These are phyloP conservation scores for Fissipunctia ypsillon DNA, from an alignment of 2,888 invertebrate species.

Conservation along the genomic window DNA sequence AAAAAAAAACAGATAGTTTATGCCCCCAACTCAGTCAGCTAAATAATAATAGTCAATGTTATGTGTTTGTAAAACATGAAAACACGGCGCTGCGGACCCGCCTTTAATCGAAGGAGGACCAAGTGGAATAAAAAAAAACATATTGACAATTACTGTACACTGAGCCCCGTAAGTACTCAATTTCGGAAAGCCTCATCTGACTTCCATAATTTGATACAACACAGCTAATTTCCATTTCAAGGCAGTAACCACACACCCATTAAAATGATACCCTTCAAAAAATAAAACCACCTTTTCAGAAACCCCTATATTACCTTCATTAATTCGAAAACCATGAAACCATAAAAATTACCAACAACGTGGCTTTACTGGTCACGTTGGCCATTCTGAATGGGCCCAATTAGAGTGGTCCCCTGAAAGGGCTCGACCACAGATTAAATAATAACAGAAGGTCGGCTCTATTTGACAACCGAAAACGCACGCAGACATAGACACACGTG, in stretches of 20 bases:
- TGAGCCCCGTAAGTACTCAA: background rate
- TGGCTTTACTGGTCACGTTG: slow-evolving; percentile 74
- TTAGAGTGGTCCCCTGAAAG: slow-evolving; percentile 72
- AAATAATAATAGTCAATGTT: no score
- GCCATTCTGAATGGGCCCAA: slow-evolving; percentile 81
- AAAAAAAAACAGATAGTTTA: no score
- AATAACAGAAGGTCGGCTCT: slow-evolving; percentile 1
- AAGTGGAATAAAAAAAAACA: background rate
- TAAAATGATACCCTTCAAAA: slow-evolving; percentile 41
- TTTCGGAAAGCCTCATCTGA: background rate
- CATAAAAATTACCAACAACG: slow-evolving; percentile 72
- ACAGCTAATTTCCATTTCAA: slow-evolving; percentile 39
- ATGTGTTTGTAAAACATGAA: no score
- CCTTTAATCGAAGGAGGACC: background rate
- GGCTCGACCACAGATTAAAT: slow-evolving; percentile 34
- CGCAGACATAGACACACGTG: background rate
- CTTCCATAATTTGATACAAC: slow-evolving; percentile 26
- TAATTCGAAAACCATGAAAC: slow-evolving; percentile 57
- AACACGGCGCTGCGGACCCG: no score
- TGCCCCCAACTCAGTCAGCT: no score
- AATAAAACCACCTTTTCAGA: slow-evolving; percentile 34
- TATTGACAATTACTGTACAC: background rate
- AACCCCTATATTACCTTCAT: slow-evolving; percentile 36
- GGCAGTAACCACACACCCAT: slow-evolving; percentile 26
- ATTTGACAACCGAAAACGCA: background rate